Percentiles rank a stretch among this genome's conserved stretches.
Evolutionary conservation across 2,888 invertebrate genomes (phyloP).

Genomic region (Alloscopus bannaensis): DNA sequence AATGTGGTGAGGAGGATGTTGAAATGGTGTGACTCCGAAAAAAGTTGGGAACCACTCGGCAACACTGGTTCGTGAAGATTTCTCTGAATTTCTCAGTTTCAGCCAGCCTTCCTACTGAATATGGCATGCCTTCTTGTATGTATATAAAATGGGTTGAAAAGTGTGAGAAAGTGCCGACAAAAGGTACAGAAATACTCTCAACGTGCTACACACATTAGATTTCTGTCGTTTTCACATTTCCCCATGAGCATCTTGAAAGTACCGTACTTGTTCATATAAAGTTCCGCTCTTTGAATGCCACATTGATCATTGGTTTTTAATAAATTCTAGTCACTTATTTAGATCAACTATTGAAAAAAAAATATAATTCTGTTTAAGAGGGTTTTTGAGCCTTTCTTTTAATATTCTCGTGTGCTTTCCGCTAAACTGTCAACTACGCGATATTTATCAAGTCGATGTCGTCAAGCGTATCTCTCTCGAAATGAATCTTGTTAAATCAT

Average conservation of each 20-base stretch:
- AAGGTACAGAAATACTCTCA: neutral
- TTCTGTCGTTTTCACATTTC: constrained; percentile 11
- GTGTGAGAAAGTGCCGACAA: constrained; percentile 35
- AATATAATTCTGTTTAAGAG: neutral
- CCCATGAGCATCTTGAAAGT: neutral
- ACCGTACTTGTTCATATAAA: constrained; percentile 20
- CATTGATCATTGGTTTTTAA: constrained; percentile 35
- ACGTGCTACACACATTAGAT: neutral
- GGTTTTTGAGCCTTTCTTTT: neutral
- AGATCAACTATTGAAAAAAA: constrained; percentile 15
- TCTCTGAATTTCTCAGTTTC: constrained; percentile 28
- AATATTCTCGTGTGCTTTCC: neutral
- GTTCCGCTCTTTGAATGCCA: no score
- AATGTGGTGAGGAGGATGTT: no score
- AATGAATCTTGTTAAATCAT: constrained; percentile 60
- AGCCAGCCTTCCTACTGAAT: constrained; percentile 38
- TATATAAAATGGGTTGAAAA: constrained; percentile 3
- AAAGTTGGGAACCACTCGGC: no score
- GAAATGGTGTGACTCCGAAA: neutral
- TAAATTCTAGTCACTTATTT: constrained; percentile 8
- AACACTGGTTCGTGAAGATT: no score
- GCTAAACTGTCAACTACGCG: constrained; percentile 52
- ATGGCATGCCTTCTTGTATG: neutral
- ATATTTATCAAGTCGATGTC: constrained; percentile 63
- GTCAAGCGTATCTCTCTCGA: constrained; percentile 63